These are phyloP conservation scores for Cebus imitator DNA, from an alignment of 2,113 vertebrate genomes.

Conservation along the genomic window DNA sequence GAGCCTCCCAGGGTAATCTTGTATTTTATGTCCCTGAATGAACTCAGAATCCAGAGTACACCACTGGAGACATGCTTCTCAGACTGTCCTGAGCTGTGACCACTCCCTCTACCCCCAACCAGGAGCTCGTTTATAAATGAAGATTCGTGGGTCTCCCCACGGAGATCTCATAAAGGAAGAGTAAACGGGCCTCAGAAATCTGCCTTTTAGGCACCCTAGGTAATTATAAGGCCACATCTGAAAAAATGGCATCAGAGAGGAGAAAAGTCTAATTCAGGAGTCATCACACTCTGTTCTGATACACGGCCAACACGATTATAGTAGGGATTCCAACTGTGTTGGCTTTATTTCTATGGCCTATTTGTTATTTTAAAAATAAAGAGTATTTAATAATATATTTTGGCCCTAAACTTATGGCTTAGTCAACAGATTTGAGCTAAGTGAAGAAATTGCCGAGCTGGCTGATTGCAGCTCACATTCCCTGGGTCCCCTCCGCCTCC, in stretches of 20 bases:
- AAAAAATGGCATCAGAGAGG: not conserved
- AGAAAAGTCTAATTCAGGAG: not conserved
- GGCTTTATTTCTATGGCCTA: not conserved
- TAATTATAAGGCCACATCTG: not conserved
- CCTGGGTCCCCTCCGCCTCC: not conserved
- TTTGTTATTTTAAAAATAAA: not conserved
- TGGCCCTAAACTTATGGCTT: not conserved
- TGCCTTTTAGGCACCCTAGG: fast-evolving
- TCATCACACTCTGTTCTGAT: too few relatives aligned
- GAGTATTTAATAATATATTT: not conserved
- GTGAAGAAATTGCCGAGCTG: not conserved
- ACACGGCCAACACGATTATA: not conserved
- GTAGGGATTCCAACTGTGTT: too few relatives aligned
- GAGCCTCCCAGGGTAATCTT: not conserved
- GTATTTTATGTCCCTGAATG: not conserved
- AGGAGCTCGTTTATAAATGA: not conserved
- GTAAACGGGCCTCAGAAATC: not conserved
- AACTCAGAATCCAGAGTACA: not conserved
- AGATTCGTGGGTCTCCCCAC: fast-evolving
- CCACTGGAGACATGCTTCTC: not conserved
- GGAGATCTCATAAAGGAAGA: not conserved
- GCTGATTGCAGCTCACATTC: not conserved
- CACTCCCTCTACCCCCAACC: not conserved
- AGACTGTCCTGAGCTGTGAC: not conserved
- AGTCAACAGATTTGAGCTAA: not conserved